Conservation (phyloP, 2,888 invertebrate genomes). For the Drosophila mercatorum region DNA sequence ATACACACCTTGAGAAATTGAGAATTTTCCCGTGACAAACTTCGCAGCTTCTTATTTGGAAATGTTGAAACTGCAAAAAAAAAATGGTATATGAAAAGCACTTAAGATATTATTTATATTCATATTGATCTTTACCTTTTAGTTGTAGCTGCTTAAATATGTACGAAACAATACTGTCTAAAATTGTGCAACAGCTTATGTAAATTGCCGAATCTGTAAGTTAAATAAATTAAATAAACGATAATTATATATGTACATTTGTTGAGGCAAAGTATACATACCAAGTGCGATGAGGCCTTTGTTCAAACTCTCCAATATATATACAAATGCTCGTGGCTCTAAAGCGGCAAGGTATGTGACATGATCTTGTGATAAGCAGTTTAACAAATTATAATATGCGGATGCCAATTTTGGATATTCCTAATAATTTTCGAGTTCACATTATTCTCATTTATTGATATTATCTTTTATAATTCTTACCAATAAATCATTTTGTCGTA, state of each 20-base stretch:
- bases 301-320: constrained; percentile 97
- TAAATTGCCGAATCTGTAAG: constrained; percentile 97
- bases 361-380: constrained; percentile 98
- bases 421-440: constrained; percentile 87
- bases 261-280: constrained; percentile 80
- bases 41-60: constrained; percentile 88
- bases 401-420: constrained; percentile 98
- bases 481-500: constrained; percentile 96
- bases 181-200: constrained; percentile 98
- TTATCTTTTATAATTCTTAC: constrained; percentile 85
- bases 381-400: constrained; percentile 97
- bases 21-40: constrained; percentile 87
- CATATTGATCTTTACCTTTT: constrained; percentile 88
- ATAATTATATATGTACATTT: background rate
- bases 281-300: constrained; percentile 98
- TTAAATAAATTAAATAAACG: background rate
- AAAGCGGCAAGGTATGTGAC: constrained; percentile 97
- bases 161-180: constrained; percentile 98
- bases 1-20: constrained; percentile 90
- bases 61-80: constrained; percentile 85
- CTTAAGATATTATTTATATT: background rate
- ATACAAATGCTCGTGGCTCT: constrained; percentile 97
- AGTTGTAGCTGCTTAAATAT: constrained; percentile 97
- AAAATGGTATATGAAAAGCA: background rate
- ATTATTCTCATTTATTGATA: background rate